Conservation (phyloP, 2,888 invertebrate genomes). For the Morpho achilles region DNA sequence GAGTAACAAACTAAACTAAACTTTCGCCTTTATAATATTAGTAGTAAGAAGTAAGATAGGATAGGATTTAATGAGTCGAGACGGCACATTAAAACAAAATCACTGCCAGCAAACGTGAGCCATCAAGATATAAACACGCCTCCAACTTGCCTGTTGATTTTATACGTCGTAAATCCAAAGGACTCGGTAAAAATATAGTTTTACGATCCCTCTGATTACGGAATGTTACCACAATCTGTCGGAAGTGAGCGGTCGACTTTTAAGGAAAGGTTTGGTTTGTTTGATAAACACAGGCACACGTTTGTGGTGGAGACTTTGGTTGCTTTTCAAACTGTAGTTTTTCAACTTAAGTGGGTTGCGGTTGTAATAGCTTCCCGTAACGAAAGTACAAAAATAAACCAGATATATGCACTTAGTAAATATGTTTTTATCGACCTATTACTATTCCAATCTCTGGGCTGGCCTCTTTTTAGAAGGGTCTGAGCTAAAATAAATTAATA, state of each 20-base stretch:
- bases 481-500: too few species aligned
- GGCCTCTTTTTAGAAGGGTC: too few species aligned
- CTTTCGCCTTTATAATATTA: background rate
- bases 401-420: too few species aligned
- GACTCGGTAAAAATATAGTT: conserved; percentile 43
- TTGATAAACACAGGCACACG: background rate
- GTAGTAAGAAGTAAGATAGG: background rate
- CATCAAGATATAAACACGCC: conserved; percentile 3
- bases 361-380: too few species aligned
- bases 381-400: too few species aligned
- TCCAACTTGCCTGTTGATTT: conserved; percentile 35
- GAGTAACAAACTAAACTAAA: background rate
- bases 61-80: too few species aligned
- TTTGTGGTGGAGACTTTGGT: conserved; percentile 4
- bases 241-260: conserved; percentile 7
- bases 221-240: conserved; percentile 12
- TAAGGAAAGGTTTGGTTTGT: background rate
- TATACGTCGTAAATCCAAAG: conserved; percentile 37
- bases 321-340: background rate
- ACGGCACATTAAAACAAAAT: too few species aligned
- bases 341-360: too few species aligned
- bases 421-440: too few species aligned
- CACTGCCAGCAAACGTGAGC: background rate
- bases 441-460: too few species aligned
- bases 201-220: conserved; percentile 42